These are phyloP conservation scores for Sinella curviseta DNA, from an alignment of 1,140 invertebrate species.

Conservation along the genomic window DNA sequence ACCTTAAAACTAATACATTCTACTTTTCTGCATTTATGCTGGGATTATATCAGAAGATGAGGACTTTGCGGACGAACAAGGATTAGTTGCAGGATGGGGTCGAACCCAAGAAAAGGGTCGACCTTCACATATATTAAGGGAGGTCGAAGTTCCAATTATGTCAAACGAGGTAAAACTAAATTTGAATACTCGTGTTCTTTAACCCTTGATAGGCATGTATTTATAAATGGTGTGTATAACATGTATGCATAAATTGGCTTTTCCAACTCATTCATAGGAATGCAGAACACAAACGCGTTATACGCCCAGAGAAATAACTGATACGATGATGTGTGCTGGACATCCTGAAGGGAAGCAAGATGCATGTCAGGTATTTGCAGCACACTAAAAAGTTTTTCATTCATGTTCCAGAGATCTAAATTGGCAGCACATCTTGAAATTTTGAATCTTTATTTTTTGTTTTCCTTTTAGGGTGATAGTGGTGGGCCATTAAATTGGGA, in stretches of 20 bases:
- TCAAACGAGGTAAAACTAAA: constrained; percentile 58
- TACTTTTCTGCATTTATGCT: background rate
- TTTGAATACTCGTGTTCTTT: no score
- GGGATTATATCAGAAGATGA: constrained; percentile 47
- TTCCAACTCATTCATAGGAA: constrained; percentile 41
- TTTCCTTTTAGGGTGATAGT: constrained; percentile 40
- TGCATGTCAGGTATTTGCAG: constrained; percentile 68
- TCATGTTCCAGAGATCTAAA: no score
- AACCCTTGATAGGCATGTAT: no score
- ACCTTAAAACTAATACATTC: background rate
- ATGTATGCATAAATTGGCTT: no score
- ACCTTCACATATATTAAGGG: constrained; percentile 60
- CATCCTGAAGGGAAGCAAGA: constrained; percentile 69
- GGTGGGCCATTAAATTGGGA: constrained; percentile 51
- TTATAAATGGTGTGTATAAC: no score
- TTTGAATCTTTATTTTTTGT: background rate
- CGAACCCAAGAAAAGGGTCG: constrained; percentile 64
- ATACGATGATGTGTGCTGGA: constrained; percentile 77
- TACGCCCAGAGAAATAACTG: constrained; percentile 64
- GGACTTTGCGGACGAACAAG: constrained; percentile 60
- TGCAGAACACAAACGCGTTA: constrained; percentile 52
- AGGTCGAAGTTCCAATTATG: constrained; percentile 64
- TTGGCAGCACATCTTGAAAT: no score
- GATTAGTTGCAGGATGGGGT: constrained; percentile 74
- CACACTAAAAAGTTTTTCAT: constrained; percentile 39